Evolutionary conservation across 1,140 invertebrate genomes (phyloP).

Genomic region (Caenorhabditis remanei): DNA sequence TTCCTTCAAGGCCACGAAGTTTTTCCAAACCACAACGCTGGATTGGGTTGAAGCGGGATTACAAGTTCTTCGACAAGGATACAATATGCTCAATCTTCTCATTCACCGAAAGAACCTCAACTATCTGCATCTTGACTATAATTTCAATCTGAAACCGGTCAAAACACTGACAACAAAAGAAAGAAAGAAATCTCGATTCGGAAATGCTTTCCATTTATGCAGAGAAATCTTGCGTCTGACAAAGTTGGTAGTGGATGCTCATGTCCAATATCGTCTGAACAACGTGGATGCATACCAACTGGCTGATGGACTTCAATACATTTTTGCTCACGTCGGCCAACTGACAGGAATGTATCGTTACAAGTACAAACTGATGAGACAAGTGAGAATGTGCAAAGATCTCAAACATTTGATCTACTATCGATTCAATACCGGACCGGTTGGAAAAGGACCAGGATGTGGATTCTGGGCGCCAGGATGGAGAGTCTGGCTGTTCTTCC

Average conservation of each 20-base stretch:
- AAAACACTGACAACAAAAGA: slow-evolving; percentile 97
- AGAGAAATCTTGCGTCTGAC: slow-evolving; percentile 96
- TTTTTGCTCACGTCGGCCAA: slow-evolving; percentile 99
- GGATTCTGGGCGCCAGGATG: slow-evolving; percentile 99
- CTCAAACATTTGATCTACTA: slow-evolving; percentile 99
- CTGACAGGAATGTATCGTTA: slow-evolving; percentile 99
- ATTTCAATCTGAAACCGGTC: slow-evolving; percentile 99
- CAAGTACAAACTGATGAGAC: slow-evolving; percentile 99
- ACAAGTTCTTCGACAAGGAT: slow-evolving; percentile 97
- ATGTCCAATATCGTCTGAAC: slow-evolving; percentile 96
- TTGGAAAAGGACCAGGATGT: slow-evolving; percentile 95
- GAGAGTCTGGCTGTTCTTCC: slow-evolving; percentile 99
- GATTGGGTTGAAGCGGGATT: slow-evolving; percentile 99
- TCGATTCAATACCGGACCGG: slow-evolving; percentile 92
- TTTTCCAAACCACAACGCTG: slow-evolving; percentile 98
- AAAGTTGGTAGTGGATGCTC: slow-evolving; percentile 97
- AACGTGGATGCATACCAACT: slow-evolving; percentile 98
- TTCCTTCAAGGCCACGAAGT: slow-evolving; percentile 99
- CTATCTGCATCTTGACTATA: slow-evolving; percentile 99
- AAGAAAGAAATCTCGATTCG: slow-evolving; percentile 98
- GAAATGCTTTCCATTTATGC: slow-evolving; percentile 99
- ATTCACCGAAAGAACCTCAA: slow-evolving; percentile 99
- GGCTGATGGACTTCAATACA: slow-evolving; percentile 98
- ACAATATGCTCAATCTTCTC: slow-evolving; percentile 98
- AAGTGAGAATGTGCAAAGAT: slow-evolving; percentile 99